Percentiles rank a stretch among this genome's conserved stretches.
Conservation (phyloP, 2,888 invertebrate genomes). For the Mechanitis mazaeus region DNA sequence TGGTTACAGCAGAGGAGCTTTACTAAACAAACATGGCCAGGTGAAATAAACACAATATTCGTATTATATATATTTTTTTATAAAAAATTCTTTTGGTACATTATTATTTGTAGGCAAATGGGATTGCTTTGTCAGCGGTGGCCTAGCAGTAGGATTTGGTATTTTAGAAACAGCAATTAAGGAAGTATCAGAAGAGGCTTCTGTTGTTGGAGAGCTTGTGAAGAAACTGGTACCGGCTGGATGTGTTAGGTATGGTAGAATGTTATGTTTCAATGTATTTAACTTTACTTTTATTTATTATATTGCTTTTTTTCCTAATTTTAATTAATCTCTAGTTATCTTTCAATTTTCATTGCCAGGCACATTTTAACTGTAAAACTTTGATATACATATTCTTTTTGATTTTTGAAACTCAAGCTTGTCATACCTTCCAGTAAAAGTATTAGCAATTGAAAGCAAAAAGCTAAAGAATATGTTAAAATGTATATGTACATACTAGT, state of each 20-base stretch:
- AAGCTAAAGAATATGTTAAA: too few relatives aligned
- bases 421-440: too few relatives aligned
- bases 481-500: too few relatives aligned
- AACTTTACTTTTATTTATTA: not conserved
- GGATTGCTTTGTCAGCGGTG: conserved; percentile 98
- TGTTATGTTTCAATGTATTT: not conserved
- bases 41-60: conserved; percentile 46
- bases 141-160: conserved; percentile 91
- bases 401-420: too few relatives aligned
- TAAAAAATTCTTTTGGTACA: not conserved
- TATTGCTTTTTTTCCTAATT: too few relatives aligned
- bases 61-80: not conserved
- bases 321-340: too few relatives aligned
- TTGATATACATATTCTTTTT: too few relatives aligned
- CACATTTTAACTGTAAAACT: too few relatives aligned
- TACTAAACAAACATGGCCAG: conserved; percentile 96
- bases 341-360: too few relatives aligned
- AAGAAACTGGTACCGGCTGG: conserved; percentile 86
- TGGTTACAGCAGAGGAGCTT: conserved; percentile 95
- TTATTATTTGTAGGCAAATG: conserved; percentile 79
- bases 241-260: conserved; percentile 82
- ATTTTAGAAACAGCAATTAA: conserved; percentile 93
- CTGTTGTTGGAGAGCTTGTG: conserved; percentile 87
- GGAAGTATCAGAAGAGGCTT: conserved; percentile 96
- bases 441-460: too few relatives aligned